These are phyloP conservation scores for Seira sanloemensis DNA, from an alignment of 2,888 invertebrate species.

Conservation along the genomic window DNA sequence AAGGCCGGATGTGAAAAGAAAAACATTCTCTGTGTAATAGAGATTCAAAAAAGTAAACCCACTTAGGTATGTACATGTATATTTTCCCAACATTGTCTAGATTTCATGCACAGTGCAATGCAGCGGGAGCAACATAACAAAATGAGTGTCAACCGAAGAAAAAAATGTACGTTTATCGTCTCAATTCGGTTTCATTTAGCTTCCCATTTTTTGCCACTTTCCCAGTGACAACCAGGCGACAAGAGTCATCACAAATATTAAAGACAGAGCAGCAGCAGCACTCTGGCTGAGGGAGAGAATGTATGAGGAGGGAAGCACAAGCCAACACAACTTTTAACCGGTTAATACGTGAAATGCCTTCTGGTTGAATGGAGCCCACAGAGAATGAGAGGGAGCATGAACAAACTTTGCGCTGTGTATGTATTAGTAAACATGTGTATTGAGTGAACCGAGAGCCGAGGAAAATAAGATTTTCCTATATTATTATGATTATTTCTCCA, in stretches of 20 bases:
- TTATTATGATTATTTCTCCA: too few species aligned
- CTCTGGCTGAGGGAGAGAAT: too few species aligned
- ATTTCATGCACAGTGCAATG: neutral
- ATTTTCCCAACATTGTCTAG: neutral
- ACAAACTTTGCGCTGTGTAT: neutral
- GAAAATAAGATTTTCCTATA: too few species aligned
- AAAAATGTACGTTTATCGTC: constrained; percentile 30
- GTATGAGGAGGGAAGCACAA: neutral
- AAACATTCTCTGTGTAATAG: constrained; percentile 55
- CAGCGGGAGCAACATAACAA: constrained; percentile 3
- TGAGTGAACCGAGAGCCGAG: too few species aligned
- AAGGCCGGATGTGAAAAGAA: constrained; percentile 59
- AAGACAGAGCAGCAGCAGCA: neutral
- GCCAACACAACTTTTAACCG: neutral
- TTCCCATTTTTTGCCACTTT: constrained; percentile 63
- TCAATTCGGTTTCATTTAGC: constrained; percentile 43
- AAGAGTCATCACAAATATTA: constrained; percentile 44
- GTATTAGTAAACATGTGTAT: neutral
- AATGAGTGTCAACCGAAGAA: neutral
- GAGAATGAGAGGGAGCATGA: neutral
- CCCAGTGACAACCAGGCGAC: constrained; percentile 57
- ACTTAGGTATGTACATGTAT: neutral
- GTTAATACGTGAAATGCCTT: neutral
- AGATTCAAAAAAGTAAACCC: neutral
- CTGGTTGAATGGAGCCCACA: constrained; percentile 18